Evolutionary conservation across 2,888 invertebrate genomes (phyloP).

Genomic region (Acrocera orbiculus): DNA sequence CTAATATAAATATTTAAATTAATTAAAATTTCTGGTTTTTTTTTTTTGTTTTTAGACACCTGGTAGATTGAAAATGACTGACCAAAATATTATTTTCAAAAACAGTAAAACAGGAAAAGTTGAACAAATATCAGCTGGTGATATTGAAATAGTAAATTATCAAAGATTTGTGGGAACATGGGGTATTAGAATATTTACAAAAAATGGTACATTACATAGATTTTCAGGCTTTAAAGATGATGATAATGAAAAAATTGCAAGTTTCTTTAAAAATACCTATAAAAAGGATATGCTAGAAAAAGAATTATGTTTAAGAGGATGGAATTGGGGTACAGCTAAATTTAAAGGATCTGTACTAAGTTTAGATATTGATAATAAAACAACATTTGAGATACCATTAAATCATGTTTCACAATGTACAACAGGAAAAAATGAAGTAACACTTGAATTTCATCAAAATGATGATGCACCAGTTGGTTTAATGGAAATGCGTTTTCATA

Average conservation of each 20-base stretch:
- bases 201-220: conserved; percentile 76
- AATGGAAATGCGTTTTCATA: conserved; percentile 95
- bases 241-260: conserved; percentile 83
- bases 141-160: conserved; percentile 83
- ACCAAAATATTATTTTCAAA: conserved; percentile 79
- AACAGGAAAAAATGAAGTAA: conserved; percentile 95
- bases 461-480: conserved; percentile 95
- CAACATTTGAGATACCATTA: conserved; percentile 91
- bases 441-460: conserved; percentile 96
- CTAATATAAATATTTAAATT: not conserved
- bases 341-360: conserved; percentile 76
- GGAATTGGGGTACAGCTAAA: conserved; percentile 97
- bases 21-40: not conserved
- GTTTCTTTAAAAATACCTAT: conserved; percentile 72
- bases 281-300: conserved; percentile 74
- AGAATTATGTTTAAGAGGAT: conserved; percentile 87
- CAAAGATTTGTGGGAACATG: conserved; percentile 80
- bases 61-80: conserved; percentile 82
- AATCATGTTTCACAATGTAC: conserved; percentile 91
- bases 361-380: conserved; percentile 65
- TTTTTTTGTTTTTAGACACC: conserved; percentile 44
- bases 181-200: conserved; percentile 77
- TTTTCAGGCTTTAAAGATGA: conserved; percentile 88
- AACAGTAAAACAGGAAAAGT: conserved; percentile 94
- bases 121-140: conserved; percentile 66